These are phyloP conservation scores for Sclerurus mexicanus DNA, from an alignment of 2,113 vertebrate genomes.

Conservation along the genomic window DNA sequence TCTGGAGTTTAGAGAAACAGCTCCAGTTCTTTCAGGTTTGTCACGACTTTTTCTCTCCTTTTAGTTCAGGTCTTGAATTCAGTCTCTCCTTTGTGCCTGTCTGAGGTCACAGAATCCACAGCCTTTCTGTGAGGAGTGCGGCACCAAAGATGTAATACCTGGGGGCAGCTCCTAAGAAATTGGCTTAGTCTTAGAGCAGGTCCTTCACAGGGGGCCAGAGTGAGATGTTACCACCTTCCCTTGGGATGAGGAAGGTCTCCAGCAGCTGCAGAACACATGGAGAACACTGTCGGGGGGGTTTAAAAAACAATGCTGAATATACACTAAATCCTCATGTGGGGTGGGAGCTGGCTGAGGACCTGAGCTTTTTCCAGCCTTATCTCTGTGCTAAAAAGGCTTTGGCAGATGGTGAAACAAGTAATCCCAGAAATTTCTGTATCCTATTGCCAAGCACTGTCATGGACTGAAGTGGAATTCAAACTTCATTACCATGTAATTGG, in stretches of 20 bases:
- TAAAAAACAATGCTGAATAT: neutral
- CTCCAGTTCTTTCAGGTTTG: slow-evolving; percentile 97
- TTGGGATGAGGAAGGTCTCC: neutral
- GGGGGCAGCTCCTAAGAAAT: neutral
- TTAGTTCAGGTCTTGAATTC: neutral
- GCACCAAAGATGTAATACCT: neutral
- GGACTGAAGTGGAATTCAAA: neutral
- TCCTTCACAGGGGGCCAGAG: neutral
- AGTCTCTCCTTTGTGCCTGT: neutral
- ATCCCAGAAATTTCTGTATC: neutral
- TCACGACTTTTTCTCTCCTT: neutral
- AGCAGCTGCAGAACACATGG: neutral
- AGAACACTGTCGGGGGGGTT: fast-evolving
- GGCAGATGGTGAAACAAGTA: neutral
- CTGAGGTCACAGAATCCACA: neutral
- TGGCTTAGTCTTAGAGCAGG: neutral
- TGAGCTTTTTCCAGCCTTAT: neutral
- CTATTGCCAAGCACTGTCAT: neutral
- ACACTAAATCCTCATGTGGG: neutral
- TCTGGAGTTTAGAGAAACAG: slow-evolving; percentile 95
- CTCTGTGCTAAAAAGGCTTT: neutral
- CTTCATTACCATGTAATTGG: neutral
- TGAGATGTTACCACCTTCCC: fast-evolving
- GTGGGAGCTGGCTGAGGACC: neutral
- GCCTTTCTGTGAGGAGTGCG: neutral